Base-by-base conservation (phyloP, 2,888 invertebrate genomes). In the Watsonalla cultraria region DNA sequence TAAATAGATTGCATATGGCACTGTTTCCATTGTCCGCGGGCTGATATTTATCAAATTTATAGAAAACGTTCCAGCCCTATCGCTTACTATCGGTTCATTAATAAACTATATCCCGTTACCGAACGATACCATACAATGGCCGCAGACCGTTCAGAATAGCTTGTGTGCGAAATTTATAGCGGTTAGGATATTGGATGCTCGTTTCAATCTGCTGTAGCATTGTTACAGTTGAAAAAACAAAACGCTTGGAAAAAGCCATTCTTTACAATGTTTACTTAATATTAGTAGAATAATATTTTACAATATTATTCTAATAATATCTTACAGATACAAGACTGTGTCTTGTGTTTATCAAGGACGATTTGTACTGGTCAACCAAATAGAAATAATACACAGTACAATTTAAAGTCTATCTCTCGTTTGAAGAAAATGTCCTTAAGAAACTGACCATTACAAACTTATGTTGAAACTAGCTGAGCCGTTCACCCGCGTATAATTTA, bases 81-180 rank as follows among this genome's bases (percentile, higher is more conserved):
- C 78, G 76, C 70, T 72, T 75, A 76, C 68, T 81, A 84, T 82
- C 76, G 74, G 80, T 82, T 82, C 79, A 84, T 85, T 84, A 84
- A 84, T 85, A 82, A 82, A 84, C 81, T 81, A 80, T 78, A 81
- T 74, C 69, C 75, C 72, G 74, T 76, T 75, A 72, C 76, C 70
- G 73, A 70, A 61, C 65, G 69, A 68, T 74, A 71, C 73, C 73
- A 77, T 72, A 78, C 81, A 81, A 79, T 76, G 71, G 73, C 76
- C 73, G 69, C 74, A 72, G 68, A 78, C 66, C 65, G 76, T 76
- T 74, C 72, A 62, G 68, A 74, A 76, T 78, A 72, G 78, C 68
- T 75, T 72, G 70, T 70, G 67, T 71, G 67, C 58, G 62, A 70
- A 76, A 80, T 82, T 78, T 78, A 78, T 80, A 72, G 79, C 66